Conservation (phyloP, 1,140 invertebrate species). For the Parasteatoda tepidariorum region DNA sequence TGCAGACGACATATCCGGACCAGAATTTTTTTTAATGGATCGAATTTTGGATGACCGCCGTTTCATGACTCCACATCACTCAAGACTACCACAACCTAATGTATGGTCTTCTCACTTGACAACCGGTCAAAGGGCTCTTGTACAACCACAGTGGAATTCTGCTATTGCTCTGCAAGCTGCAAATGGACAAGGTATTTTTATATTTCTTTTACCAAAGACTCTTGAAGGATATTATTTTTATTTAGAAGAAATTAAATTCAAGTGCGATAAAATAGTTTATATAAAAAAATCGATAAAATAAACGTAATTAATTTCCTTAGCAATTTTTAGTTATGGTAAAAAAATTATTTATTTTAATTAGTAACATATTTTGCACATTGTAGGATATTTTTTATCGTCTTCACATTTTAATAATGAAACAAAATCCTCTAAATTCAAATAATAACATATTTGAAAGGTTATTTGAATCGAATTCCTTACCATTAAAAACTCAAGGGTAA, state of each 20-base stretch:
- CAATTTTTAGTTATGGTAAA: no score
- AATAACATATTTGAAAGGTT: no score
- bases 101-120: slow-evolving; percentile 15
- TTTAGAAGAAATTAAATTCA: not conserved
- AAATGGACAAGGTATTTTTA: slow-evolving; percentile 10
- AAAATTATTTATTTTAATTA: no score
- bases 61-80: slow-evolving; percentile 22
- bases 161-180: slow-evolving; percentile 26
- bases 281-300: no score
- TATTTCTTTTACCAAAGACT: not conserved
- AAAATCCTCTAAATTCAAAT: no score
- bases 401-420: no score
- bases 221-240: not conserved
- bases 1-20: not conserved
- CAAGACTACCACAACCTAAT: not conserved
- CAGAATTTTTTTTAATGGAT: slow-evolving; percentile 48
- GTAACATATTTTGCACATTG: no score
- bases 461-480: no score
- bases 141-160: slow-evolving; percentile 13
- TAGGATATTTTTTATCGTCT: no score
- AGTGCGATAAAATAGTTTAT: no score
- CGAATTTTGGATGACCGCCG: slow-evolving; percentile 10
- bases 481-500: no score
- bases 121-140: slow-evolving; percentile 11
- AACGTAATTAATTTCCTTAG: no score